A percentile compares a stretch with the other conserved stretches of the same genome.
phyloP scores from a whole-genome alignment of 2,797 vertebrate genomes.

The Balearica regulorum region DNA sequence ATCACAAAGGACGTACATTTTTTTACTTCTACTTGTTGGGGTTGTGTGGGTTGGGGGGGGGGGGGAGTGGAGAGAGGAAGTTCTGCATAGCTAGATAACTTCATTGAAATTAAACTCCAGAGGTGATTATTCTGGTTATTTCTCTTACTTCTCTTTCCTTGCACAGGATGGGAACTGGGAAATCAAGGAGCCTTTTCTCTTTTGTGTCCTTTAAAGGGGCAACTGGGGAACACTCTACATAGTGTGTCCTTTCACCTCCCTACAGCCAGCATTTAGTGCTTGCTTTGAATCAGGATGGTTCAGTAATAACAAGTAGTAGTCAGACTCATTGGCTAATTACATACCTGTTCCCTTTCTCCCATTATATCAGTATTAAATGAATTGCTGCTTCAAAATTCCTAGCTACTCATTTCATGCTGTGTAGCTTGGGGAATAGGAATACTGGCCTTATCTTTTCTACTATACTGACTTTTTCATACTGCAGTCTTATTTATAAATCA shows the following conservation, averaged over 20 bases:
- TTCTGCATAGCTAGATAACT: neutral
- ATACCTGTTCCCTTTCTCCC: neutral
- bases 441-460: neutral
- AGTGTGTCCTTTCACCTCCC: neutral
- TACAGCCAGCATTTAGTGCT: neutral
- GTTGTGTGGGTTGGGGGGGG: neutral
- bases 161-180: neutral
- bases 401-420: neutral
- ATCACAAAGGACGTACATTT: neutral
- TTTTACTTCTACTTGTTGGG: neutral
- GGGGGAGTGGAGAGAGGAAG: neutral
- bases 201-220: neutral
- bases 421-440: neutral
- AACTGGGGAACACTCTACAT: rapidly evolving
- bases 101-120: neutral
- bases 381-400: neutral
- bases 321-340: neutral
- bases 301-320: neutral
- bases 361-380: neutral
- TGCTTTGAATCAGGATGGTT: neutral
- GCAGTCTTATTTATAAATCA: neutral
- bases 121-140: neutral
- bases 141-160: neutral
- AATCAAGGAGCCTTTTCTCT: neutral
- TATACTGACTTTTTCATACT: neutral